Conservation (phyloP, 35 echinoderm and acorn worm species). For the Amphiura filiformis region DNA sequence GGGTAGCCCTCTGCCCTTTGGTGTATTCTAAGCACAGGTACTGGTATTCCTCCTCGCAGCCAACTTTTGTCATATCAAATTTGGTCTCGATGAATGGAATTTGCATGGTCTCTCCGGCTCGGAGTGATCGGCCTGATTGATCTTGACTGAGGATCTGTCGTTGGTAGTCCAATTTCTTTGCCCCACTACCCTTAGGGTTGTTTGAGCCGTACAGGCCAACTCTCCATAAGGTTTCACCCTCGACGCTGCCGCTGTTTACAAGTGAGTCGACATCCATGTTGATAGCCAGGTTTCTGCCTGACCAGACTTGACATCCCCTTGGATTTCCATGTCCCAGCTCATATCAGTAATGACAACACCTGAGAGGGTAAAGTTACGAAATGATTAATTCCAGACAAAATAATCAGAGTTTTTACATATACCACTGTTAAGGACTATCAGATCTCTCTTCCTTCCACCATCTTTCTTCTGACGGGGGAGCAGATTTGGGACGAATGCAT, state of each 20-base stretch:
- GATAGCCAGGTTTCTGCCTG: constrained; percentile 45
- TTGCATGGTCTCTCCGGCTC: constrained; percentile 19
- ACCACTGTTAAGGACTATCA: too few relatives aligned
- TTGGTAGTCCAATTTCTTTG: constrained; percentile 41
- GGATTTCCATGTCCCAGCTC: constrained; percentile 65
- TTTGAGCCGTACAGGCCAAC: constrained; percentile 65
- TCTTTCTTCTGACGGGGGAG: too few relatives aligned
- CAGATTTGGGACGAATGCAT: too few relatives aligned
- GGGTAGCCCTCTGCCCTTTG: constrained; percentile 68
- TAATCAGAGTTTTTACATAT: background rate
- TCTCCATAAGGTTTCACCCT: constrained; percentile 69
- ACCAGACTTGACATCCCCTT: constrained; percentile 46
- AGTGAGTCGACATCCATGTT: constrained; percentile 52
- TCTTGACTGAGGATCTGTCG: constrained; percentile 55
- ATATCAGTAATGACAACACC: constrained; percentile 75
- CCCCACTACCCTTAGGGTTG: constrained; percentile 31
- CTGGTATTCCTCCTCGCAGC: constrained; percentile 71
- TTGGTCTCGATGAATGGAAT: constrained; percentile 44
- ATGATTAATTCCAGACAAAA: too few relatives aligned
- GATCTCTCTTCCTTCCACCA: too few relatives aligned
- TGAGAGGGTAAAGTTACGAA: too few relatives aligned
- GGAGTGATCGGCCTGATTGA: constrained; percentile 30
- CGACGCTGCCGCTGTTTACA: constrained; percentile 38
- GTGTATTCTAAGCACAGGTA: constrained; percentile 80
- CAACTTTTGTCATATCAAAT: constrained; percentile 70